A percentile compares a stretch with the other conserved stretches of the same genome.
phyloP scores from a whole-genome alignment of 2,797 vertebrate species.

The Cottoperca gobio region DNA sequence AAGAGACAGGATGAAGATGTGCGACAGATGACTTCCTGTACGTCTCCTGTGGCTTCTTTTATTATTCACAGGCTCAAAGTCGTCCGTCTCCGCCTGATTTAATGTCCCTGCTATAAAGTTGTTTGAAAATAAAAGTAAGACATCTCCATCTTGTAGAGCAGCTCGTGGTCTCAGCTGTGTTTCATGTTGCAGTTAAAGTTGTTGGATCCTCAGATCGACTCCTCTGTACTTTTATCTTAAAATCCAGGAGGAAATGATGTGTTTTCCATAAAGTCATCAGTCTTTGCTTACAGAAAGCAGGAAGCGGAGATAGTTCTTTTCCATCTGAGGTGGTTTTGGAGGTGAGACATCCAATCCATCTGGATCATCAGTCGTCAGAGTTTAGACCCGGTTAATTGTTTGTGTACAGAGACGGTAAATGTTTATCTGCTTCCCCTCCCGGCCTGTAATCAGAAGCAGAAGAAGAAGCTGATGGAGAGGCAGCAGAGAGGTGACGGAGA shows the following conservation, averaged over 20 bases:
- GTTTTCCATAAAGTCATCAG: constrained; percentile 33
- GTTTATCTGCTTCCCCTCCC: constrained; percentile 48
- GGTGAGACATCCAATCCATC: constrained; percentile 23
- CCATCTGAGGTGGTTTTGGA: constrained; percentile 26
- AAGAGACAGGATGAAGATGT: neutral
- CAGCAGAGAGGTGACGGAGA: constrained; percentile 34
- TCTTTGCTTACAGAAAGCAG: constrained; percentile 15
- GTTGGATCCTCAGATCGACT: neutral
- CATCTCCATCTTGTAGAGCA: neutral
- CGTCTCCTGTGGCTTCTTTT: neutral
- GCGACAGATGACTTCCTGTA: neutral
- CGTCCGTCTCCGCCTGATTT: neutral
- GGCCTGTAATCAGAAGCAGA: constrained; percentile 60
- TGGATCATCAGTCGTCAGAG: constrained; percentile 31
- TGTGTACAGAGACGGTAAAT: constrained; percentile 63
- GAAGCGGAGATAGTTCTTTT: constrained; percentile 40
- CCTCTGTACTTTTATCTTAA: constrained; percentile 9
- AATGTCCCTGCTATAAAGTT: neutral
- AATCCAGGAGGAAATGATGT: constrained; percentile 13
- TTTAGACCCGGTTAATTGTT: constrained; percentile 58
- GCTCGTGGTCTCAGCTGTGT: neutral
- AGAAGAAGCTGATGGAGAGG: constrained; percentile 46
- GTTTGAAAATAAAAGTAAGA: neutral
- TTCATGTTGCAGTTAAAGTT: neutral
- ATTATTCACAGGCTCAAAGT: neutral